Evolutionary conservation across 2,888 invertebrate genomes (phyloP).

Genomic region (Anorthoa munda): DNA sequence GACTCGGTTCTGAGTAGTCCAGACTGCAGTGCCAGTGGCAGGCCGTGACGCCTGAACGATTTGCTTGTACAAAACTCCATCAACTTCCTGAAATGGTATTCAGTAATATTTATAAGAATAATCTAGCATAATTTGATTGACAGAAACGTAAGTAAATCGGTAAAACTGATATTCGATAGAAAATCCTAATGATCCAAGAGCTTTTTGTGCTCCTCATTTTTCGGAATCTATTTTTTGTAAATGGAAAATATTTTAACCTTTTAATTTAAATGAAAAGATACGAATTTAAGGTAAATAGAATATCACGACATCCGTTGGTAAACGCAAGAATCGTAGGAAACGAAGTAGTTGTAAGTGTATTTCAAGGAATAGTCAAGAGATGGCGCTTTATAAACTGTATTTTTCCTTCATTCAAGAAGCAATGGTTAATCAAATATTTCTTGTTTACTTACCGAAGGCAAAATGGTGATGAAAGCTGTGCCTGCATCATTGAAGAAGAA

Average conservation of each 20-base stretch:
- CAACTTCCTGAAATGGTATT: slow-evolving; percentile 85
- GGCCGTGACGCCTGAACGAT: slow-evolving; percentile 90
- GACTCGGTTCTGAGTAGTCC: slow-evolving; percentile 79
- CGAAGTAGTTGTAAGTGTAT: neutral
- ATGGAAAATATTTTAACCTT: too few relatives aligned
- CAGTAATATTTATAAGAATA: neutral
- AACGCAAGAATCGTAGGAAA: neutral
- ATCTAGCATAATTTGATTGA: neutral
- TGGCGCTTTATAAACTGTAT: slow-evolving; percentile 5
- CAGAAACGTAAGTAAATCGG: neutral
- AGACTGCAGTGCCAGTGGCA: slow-evolving; percentile 70
- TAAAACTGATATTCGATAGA: neutral
- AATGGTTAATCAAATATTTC: neutral
- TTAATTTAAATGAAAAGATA: too few relatives aligned
- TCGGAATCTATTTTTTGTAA: too few relatives aligned
- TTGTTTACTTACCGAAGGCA: slow-evolving; percentile 91
- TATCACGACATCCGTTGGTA: slow-evolving; percentile 15
- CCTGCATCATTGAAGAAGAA: slow-evolving; percentile 93
- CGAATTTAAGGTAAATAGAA: neutral
- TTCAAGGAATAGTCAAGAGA: neutral
- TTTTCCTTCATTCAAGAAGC: neutral
- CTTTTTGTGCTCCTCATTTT: too few relatives aligned
- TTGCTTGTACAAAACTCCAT: slow-evolving; percentile 92
- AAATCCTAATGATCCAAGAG: too few relatives aligned
- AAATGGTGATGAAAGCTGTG: slow-evolving; percentile 93